These are phyloP conservation scores for Anabas testudineus DNA, from an alignment of 2,797 vertebrate genomes.

Conservation along the genomic window DNA sequence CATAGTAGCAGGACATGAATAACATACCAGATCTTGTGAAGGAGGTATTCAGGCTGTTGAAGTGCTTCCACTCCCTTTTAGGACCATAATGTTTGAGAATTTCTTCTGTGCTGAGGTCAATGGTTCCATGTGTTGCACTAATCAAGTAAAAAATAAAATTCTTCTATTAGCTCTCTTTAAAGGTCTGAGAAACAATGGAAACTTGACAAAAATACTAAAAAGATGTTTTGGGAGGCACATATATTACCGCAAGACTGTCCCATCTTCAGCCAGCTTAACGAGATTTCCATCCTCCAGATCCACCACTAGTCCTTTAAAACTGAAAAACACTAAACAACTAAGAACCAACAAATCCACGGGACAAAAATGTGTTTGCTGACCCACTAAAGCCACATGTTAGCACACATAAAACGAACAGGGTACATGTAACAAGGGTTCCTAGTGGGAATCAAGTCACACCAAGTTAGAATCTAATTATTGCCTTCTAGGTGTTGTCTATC, in stretches of 20 bases:
- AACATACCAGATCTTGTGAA: slow-evolving; percentile 91
- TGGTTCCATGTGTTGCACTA: slow-evolving; percentile 93
- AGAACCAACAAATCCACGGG: background rate
- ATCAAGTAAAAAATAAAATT: slow-evolving; percentile 34
- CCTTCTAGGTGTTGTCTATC: too few relatives aligned
- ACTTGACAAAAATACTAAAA: background rate
- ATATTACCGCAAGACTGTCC: slow-evolving; percentile 91
- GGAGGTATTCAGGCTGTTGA: slow-evolving; percentile 87
- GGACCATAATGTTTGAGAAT: slow-evolving; percentile 88
- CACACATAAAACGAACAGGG: too few relatives aligned
- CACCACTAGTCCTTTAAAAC: slow-evolving; percentile 94
- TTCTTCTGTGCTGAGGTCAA: slow-evolving; percentile 86
- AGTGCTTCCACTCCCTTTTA: slow-evolving; percentile 92
- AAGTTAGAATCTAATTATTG: too few relatives aligned
- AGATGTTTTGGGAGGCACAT: background rate
- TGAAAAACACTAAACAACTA: slow-evolving; percentile 56
- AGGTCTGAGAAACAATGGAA: background rate
- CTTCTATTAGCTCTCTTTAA: background rate
- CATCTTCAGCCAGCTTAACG: slow-evolving; percentile 93
- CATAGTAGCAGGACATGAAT: background rate
- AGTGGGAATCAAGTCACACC: too few relatives aligned
- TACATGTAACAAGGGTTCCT: too few relatives aligned
- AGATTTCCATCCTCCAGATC: slow-evolving; percentile 97
- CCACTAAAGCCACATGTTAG: background rate
- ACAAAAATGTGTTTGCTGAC: background rate